A percentile compares a stretch with the other conserved stretches of the same genome.
These are phyloP conservation scores for Ochropleura plecta DNA, from an alignment of 2,888 invertebrate genomes.

Conservation along the genomic window DNA sequence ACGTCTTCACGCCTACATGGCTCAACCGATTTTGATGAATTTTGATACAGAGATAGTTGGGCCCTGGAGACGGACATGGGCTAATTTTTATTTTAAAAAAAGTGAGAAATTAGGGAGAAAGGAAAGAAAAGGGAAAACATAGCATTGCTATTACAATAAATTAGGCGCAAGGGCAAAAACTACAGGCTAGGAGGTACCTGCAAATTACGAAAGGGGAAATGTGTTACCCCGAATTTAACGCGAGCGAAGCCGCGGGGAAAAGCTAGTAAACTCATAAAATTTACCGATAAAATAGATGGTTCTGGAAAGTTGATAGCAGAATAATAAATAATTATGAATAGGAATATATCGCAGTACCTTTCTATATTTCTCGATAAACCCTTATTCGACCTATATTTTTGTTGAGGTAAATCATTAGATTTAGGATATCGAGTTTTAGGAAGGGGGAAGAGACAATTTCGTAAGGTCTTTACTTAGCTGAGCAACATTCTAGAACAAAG, in stretches of 20 bases:
- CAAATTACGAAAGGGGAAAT: no score
- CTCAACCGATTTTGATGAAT: no score
- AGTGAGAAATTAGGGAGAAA: no score
- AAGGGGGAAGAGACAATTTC: neutral
- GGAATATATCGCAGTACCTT: neutral
- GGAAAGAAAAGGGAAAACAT: no score
- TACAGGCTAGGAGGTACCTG: no score
- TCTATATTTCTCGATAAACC: conserved; percentile 3
- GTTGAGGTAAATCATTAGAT: neutral
- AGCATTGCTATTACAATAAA: no score
- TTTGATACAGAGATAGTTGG: no score
- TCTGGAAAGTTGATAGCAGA: neutral
- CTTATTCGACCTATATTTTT: neutral
- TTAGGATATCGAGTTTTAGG: neutral
- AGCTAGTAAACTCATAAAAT: conserved; percentile 11
- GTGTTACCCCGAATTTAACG: no score
- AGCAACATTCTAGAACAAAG: neutral
- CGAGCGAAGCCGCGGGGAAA: neutral
- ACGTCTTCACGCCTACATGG: no score
- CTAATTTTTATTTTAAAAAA: no score
- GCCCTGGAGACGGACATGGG: no score
- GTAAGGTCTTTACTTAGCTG: neutral
- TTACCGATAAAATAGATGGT: neutral
- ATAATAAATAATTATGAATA: neutral
- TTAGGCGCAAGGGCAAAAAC: no score